Base-by-base conservation (phyloP, 2,113 vertebrate species). In the Labeo rohita region DNA sequence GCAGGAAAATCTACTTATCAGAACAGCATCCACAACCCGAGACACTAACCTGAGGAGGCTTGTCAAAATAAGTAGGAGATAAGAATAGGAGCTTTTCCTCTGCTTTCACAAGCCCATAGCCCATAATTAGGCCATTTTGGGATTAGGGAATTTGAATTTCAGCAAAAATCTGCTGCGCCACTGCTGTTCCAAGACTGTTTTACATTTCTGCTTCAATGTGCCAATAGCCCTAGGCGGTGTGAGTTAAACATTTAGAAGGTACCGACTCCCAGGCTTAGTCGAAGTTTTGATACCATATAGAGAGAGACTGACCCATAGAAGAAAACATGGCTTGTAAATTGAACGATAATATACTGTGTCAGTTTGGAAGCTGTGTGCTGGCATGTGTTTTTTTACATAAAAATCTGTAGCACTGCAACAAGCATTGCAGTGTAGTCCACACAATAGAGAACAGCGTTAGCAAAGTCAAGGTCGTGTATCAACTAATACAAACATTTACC, bases 161-260 rank as follows among this genome's bases (percentile, higher is more conserved):
- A 72, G 65, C 85, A 23, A 80, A 91, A 90, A 90, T 91, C 84
- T 91, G 87, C 88, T 87, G 82, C 88, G 75, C 86, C 85, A 86
- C 70, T 89, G 90, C 82, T 78, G 87, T 85, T 93, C 91, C 73
- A 91, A 90, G 89, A 86, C 88, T 88, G 90, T 93, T 88, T 86
- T 76, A 79, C 87, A 87, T 85, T 86, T 87, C 45, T 89, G 74
- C 74, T 89, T 82, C 61, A 80, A 84, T 72, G 59, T 88, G 87
- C 52, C 65, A 84, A 76, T 70, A 76, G 59, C 84, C 84, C 61
- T 12, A 84, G 87, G 80, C 79, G 23, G 34, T 77, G 76, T 65
- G 84, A 72, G 84, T 87, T 90, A 78, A 85, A 84, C 77, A 87
- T 84, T 89, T 89, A 68, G 88, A 84, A 87, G 82, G 70, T 45